Base-by-base conservation (phyloP, 2,113 vertebrate genomes). In the Seriola quinqueradiata region DNA sequence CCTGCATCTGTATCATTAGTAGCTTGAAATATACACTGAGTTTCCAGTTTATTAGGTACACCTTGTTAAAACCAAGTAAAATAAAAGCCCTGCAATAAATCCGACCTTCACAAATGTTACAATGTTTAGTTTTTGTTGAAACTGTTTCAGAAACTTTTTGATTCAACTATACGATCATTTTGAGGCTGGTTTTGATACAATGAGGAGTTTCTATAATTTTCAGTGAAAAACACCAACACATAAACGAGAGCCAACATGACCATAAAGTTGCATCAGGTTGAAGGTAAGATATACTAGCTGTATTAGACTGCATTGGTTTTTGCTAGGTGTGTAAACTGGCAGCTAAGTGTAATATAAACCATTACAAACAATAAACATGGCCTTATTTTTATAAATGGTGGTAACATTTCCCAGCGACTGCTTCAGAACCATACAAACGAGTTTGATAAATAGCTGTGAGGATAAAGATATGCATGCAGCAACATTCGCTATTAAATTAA, bases 341-440 rank as follows among this genome's bases (percentile, higher is more conserved):
- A 9, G 61, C 42, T 59, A 70, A 70, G 34, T 63, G 75, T 42
- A 7, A 50, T 17, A 5, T 59, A 25, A 75, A 83, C 7, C 12
- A n/a, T 13, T 50, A 19, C 59, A 61, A 81, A 75, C 50, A 48
- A 16, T 32, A 71, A 68, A 40, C 14, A 52, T 23, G 69, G 14
- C 5, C 40, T 38, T 66, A 4, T 65, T 70, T 40, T 42, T 55
- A 21, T 42, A 61, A 46, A 25, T n/a, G 1, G 19, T 4, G 34
- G 12, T n/a, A 28, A 19, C 5, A 21, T 40, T 38, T 54, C 8
- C 34, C 2, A 70, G 14, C 28, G 42, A 58, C 46, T 44, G 67
- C 34, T 57, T 54, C 21, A 36, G 12, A 73, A 58, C 8, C 21
- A 72, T 42, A 16, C n/a, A 48, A 55, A 36, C 10, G 50, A 68